phyloP scores from a whole-genome alignment of 2,113 vertebrate species.

The Mastomys natalensis region DNA sequence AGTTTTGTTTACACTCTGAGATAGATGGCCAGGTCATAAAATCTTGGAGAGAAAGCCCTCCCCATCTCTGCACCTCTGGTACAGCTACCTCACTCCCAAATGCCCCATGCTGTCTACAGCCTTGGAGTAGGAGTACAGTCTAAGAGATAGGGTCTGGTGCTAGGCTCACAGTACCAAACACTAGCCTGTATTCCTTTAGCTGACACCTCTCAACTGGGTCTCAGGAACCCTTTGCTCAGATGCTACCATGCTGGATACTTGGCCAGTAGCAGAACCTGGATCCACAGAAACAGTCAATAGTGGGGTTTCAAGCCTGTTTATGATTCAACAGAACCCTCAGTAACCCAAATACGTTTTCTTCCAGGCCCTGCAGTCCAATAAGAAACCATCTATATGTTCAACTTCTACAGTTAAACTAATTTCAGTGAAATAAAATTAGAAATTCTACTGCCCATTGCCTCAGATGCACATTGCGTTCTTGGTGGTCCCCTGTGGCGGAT shows the following conservation, averaged over 20 bases:
- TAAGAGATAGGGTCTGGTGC: rapidly evolving
- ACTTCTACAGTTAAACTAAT: background rate
- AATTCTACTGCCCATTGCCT: rapidly evolving
- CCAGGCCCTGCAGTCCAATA: rapidly evolving
- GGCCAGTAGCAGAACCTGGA: background rate
- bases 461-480: rapidly evolving
- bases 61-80: background rate
- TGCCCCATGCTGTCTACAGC: background rate
- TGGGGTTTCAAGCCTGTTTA: rapidly evolving
- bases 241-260: background rate
- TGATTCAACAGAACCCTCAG: rapidly evolving
- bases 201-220: background rate
- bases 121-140: background rate
- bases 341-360: rapidly evolving
- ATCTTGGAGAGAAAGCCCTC: background rate
- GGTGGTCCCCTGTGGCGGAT: background rate
- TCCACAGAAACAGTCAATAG: background rate
- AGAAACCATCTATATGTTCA: rapidly evolving
- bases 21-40: background rate
- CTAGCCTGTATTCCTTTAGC: conserved; percentile 5
- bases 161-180: background rate
- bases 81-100: background rate
- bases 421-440: rapidly evolving
- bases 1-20: conserved; percentile 10
- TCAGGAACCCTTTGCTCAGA: background rate